Conservation (phyloP, 2,797 vertebrate genomes). For the Peromyscus nudipes region DNA sequence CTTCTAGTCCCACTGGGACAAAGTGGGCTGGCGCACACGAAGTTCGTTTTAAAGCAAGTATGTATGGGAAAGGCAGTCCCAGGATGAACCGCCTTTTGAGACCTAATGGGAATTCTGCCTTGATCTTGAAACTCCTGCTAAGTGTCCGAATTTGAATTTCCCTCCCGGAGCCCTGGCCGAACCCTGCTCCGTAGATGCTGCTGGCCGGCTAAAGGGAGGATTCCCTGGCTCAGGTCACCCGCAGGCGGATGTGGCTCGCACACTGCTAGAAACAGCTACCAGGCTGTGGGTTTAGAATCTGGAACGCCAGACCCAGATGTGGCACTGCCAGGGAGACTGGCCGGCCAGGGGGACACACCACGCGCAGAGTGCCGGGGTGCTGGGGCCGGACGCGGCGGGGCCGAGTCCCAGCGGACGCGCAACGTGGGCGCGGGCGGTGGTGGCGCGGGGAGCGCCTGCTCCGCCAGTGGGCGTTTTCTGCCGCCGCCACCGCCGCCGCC, state of each 20-base stretch:
- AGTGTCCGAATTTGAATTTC: not conserved
- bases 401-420: not conserved
- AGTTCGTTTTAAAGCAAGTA: not conserved
- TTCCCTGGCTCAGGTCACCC: not conserved
- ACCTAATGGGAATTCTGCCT: not conserved
- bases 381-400: not conserved
- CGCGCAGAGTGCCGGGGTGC: not conserved
- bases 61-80: not conserved
- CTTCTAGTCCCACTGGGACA: not conserved
- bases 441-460: constrained; percentile 78
- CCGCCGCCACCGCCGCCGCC: constrained; percentile 74
- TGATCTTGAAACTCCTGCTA: not conserved
- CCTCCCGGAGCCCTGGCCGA: not conserved
- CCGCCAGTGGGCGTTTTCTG: constrained; percentile 88
- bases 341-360: accelerated
- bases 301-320: not conserved
- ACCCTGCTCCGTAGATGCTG: not conserved
- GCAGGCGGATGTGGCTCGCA: not conserved
- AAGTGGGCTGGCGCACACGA: not conserved
- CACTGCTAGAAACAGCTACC: constrained; percentile 15
- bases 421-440: constrained; percentile 70
- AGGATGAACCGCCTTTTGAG: not conserved
- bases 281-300: not conserved
- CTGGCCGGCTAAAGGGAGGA: not conserved
- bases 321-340: not conserved